A percentile compares a stretch with the other conserved stretches of the same genome.
Conservation (phyloP, 2,888 invertebrate genomes). For the Drosophila maculinotata region DNA sequence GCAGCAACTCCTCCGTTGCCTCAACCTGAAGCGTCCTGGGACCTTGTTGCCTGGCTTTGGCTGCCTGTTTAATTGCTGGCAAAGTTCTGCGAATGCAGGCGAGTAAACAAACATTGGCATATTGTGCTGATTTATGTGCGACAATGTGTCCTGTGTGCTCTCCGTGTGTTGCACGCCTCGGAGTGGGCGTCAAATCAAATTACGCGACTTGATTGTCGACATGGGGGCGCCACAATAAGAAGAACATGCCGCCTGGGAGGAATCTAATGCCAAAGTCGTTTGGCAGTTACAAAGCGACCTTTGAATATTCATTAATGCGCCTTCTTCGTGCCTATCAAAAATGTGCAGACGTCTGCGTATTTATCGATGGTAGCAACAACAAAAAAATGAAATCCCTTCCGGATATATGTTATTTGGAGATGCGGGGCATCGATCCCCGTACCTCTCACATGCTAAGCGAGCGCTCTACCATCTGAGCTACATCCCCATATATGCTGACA, state of each 20-base stretch:
- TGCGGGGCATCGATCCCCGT: constrained; percentile 86
- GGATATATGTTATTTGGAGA: constrained; percentile 84
- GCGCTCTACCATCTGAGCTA: constrained; percentile 86
- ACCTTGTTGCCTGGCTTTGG: constrained; percentile 39
- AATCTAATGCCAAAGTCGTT: constrained; percentile 47
- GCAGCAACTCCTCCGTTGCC: constrained; percentile 19
- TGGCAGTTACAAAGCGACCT: constrained; percentile 70
- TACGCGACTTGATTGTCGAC: constrained; percentile 81
- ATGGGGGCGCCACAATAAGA: constrained; percentile 42
- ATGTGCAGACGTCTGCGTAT: constrained; percentile 82
- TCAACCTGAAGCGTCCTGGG: constrained; percentile 41
- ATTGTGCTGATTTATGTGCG: constrained; percentile 84
- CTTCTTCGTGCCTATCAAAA: constrained; percentile 51
- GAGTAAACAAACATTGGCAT: constrained; percentile 83
- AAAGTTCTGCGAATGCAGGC: constrained; percentile 77
- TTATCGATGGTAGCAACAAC: constrained; percentile 43
- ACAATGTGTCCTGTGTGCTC: constrained; percentile 64
- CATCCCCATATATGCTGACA: constrained; percentile 77
- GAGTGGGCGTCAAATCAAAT: constrained; percentile 79
- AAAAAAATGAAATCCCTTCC: constrained; percentile 23
- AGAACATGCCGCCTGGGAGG: background rate
- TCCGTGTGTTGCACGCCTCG: constrained; percentile 25
- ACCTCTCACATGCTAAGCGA: constrained; percentile 86
- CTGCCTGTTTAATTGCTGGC: constrained; percentile 84
- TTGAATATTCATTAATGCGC: constrained; percentile 81